These are phyloP conservation scores for Psittacula echo DNA, from an alignment of 2,797 vertebrate species.

Conservation along the genomic window DNA sequence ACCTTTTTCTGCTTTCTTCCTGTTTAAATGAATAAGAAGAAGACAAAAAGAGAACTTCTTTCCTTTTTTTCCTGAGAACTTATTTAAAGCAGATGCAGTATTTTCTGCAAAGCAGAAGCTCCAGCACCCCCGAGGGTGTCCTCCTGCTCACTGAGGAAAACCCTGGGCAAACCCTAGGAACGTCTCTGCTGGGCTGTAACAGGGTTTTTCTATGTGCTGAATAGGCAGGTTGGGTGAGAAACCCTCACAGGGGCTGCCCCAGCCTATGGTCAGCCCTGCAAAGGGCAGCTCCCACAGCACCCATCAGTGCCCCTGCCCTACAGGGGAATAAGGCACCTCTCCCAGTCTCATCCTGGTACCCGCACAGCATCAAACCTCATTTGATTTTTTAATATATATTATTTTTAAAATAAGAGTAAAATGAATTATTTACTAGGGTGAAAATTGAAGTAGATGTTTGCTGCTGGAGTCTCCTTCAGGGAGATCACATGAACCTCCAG, in stretches of 20 bases:
- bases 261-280: not conserved
- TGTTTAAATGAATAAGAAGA: not conserved
- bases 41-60: not conserved
- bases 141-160: not conserved
- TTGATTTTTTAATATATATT: not conserved
- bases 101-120: not conserved
- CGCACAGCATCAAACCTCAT: slow-evolving; percentile 2
- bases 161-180: not conserved
- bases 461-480: slow-evolving; percentile 34
- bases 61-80: fast-evolving
- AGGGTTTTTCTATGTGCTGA: not conserved
- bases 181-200: fast-evolving
- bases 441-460: slow-evolving; percentile 16
- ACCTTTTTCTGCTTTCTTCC: not conserved
- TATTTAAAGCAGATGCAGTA: fast-evolving
- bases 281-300: not conserved
- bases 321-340: not conserved
- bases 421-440: slow-evolving; percentile 5
- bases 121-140: not conserved
- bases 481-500: slow-evolving; percentile 23
- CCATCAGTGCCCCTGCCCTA: fast-evolving
- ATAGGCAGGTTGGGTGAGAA: not conserved
- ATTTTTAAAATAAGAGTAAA: not conserved
- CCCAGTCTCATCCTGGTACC: slow-evolving; percentile 13
- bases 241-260: not conserved